Conservation (phyloP, 2,113 vertebrate genomes). For the Nothoprocta pentlandii region DNA sequence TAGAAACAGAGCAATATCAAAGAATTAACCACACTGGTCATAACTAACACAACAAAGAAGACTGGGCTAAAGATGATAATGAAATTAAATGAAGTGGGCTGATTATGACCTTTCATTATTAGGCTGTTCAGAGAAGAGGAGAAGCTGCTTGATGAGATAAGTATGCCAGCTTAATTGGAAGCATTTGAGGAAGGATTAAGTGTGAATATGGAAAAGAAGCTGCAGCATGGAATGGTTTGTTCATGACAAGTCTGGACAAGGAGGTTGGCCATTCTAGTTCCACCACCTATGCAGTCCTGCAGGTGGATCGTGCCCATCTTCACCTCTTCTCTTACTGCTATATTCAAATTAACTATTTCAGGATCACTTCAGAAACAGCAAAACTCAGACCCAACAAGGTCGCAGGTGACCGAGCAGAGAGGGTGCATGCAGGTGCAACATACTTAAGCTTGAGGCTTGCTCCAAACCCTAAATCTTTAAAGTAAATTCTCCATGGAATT, state of each 20-base stretch:
- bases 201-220: not conserved
- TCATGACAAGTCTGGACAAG: not conserved
- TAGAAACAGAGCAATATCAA: not conserved
- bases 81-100: not conserved
- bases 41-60: not conserved
- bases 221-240: not conserved
- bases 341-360: not conserved
- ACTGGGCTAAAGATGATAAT: not conserved
- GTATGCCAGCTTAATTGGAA: not conserved
- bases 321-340: not conserved
- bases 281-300: not conserved
- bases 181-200: not conserved
- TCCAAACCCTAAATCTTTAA: not conserved
- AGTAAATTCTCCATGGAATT: not conserved
- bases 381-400: not conserved
- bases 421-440: not conserved
- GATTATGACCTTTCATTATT: not conserved
- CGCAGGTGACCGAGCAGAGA: not conserved
- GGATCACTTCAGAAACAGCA: not conserved
- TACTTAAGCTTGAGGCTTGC: not conserved
- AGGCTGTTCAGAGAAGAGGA: not conserved
- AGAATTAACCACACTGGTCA: not conserved
- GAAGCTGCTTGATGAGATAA: not conserved
- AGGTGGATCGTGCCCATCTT: not conserved
- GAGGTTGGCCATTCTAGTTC: not conserved